A percentile compares a stretch with the other conserved stretches of the same genome.
Conservation (phyloP, 2,113 vertebrate species). For the Pomatostomus ruficeps region DNA sequence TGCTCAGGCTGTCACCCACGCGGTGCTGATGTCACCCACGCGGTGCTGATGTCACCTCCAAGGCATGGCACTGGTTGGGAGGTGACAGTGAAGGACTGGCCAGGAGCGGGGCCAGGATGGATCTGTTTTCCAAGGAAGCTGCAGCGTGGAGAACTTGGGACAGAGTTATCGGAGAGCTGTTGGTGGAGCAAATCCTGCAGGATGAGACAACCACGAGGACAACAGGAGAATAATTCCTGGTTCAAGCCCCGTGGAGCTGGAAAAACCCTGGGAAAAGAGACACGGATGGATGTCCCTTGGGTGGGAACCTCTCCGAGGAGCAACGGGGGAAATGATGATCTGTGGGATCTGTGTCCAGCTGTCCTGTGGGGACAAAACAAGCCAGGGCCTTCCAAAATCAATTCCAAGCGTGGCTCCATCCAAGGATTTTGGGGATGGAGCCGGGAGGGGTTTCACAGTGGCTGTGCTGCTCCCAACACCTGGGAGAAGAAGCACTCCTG, state of each 20-base stretch:
- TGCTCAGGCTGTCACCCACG: fast-evolving
- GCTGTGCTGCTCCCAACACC: not conserved
- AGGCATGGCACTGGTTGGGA: not conserved
- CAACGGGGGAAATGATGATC: too few species aligned
- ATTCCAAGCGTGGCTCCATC: not conserved
- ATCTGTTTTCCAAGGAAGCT: not conserved
- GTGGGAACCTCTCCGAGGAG: not conserved
- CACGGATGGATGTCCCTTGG: not conserved
- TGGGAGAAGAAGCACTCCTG: not conserved
- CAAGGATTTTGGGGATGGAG: not conserved
- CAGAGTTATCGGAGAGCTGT: not conserved
- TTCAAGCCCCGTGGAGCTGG: fast-evolving
- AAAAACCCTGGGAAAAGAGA: not conserved
- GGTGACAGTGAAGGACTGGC: not conserved
- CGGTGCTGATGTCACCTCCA: not conserved
- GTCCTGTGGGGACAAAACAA: not conserved
- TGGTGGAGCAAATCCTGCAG: not conserved
- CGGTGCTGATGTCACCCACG: fast-evolving
- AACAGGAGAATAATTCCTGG: not conserved
- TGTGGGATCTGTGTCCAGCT: not conserved
- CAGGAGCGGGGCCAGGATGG: not conserved
- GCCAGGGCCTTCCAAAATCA: not conserved
- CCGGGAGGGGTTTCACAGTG: not conserved
- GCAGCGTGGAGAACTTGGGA: not conserved
- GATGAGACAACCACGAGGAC: fast-evolving